Percentiles rank a stretch among this genome's conserved stretches.
Evolutionary conservation across 2,888 invertebrate genomes (phyloP).

Genomic region (Danaus chrysippus): DNA sequence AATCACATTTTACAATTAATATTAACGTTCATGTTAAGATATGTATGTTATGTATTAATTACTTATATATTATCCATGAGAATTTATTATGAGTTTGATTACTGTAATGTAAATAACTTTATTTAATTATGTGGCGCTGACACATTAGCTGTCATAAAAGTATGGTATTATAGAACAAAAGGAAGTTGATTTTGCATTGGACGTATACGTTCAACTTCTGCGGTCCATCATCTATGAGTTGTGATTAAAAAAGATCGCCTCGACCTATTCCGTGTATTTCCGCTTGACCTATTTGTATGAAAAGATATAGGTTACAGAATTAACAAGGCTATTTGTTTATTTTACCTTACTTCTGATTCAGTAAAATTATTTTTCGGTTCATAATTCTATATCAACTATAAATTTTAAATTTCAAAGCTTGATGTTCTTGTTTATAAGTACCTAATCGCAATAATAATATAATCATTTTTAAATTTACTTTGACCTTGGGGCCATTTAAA

Average conservation of each 20-base stretch:
- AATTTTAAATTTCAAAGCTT: neutral
- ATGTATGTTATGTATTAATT: too few relatives aligned
- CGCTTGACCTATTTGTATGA: conserved; percentile 23
- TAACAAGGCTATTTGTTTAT: conserved; percentile 10
- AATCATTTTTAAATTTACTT: neutral
- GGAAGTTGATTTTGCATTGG: neutral
- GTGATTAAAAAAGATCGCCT: conserved; percentile 17
- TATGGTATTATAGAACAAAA: too few relatives aligned
- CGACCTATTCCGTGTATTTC: conserved; percentile 21
- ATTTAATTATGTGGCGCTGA: too few relatives aligned
- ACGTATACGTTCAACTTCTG: neutral
- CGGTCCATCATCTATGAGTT: neutral
- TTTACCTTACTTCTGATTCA: neutral
- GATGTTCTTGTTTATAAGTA: too few relatives aligned
- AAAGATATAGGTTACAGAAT: conserved; percentile 14
- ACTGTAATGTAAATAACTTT: too few relatives aligned
- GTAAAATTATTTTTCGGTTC: neutral
- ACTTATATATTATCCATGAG: too few relatives aligned
- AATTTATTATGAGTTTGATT: too few relatives aligned
- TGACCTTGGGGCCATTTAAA: conserved; percentile 5
- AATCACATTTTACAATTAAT: too few relatives aligned
- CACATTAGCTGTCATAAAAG: too few relatives aligned
- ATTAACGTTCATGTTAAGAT: too few relatives aligned
- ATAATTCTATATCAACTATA: neutral
- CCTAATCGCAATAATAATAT: neutral